These are phyloP conservation scores for Spinibarbus caldwelli DNA, from an alignment of 2,797 vertebrate species.

Conservation along the genomic window DNA sequence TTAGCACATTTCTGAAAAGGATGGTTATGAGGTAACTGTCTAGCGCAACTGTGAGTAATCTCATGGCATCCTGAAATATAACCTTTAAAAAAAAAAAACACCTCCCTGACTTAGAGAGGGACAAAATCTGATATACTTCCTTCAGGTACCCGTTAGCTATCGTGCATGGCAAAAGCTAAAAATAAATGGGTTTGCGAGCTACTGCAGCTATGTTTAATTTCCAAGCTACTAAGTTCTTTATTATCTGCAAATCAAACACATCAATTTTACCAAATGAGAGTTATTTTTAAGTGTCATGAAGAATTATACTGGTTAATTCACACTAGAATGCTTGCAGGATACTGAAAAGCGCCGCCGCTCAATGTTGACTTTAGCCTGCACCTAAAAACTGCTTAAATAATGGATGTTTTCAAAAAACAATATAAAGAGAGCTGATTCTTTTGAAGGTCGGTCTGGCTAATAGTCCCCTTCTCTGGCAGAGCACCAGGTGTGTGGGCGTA, in stretches of 20 bases:
- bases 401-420: slow-evolving; percentile 73
- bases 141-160: slow-evolving; percentile 44
- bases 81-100: slow-evolving; percentile 36
- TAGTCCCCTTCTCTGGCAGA: slow-evolving; percentile 66
- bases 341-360: slow-evolving; percentile 49
- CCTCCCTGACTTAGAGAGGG: slow-evolving; percentile 31
- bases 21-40: slow-evolving; percentile 66
- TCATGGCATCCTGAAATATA: slow-evolving; percentile 63
- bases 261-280: slow-evolving; percentile 44
- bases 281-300: slow-evolving; percentile 32
- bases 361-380: slow-evolving; percentile 59
- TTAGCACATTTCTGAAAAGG: slow-evolving; percentile 74
- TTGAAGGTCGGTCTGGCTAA: slow-evolving; percentile 68
- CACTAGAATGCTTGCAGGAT: slow-evolving; percentile 26
- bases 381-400: slow-evolving; percentile 70
- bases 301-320: slow-evolving; percentile 35
- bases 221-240: slow-evolving; percentile 47
- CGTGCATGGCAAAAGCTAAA: slow-evolving; percentile 31
- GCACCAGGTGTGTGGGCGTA: slow-evolving; percentile 65
- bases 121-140: slow-evolving; percentile 25
- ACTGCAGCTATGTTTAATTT: slow-evolving; percentile 47
- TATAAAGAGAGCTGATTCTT: slow-evolving; percentile 65
- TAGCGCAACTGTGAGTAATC: slow-evolving; percentile 65
- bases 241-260: slow-evolving; percentile 55
- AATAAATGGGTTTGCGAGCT: slow-evolving; percentile 43